These are phyloP conservation scores for Conus ventricosus DNA, from an alignment of 1,140 invertebrate species.

Conservation along the genomic window DNA sequence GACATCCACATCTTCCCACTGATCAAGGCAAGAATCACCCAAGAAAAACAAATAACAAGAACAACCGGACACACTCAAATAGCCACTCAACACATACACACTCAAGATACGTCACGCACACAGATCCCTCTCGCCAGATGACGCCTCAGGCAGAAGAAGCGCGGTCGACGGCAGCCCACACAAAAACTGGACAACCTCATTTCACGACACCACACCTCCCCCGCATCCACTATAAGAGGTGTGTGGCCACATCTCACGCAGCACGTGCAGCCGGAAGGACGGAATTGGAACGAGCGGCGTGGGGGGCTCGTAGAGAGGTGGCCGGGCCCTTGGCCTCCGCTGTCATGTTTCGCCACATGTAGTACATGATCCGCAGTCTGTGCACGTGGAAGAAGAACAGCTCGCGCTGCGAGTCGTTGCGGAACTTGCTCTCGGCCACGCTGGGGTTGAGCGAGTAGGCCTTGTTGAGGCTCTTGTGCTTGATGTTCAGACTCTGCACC, in stretches of 20 bases:
- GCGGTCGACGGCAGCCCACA: too few species aligned
- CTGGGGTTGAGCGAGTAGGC: conserved; percentile 57
- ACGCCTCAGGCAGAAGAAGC: too few species aligned
- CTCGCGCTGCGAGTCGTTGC: conserved; percentile 45
- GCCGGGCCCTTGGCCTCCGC: not conserved
- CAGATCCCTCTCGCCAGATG: too few species aligned
- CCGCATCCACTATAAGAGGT: too few species aligned
- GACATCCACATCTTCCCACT: too few species aligned
- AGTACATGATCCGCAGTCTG: conserved; percentile 52
- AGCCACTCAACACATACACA: too few species aligned
- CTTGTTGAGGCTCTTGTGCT: conserved; percentile 54
- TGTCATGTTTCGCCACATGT: conserved; percentile 52
- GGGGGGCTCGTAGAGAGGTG: not conserved
- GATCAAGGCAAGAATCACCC: too few species aligned
- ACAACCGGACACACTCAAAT: too few species aligned
- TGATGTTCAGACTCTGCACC: conserved; percentile 51
- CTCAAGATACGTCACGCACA: too few species aligned
- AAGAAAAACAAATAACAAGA: too few species aligned
- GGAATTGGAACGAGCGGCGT: not conserved
- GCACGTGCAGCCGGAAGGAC: not conserved
- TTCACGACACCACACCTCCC: too few species aligned
- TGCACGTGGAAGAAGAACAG: conserved; percentile 57
- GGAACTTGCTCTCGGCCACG: conserved; percentile 50
- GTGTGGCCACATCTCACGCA: not conserved
- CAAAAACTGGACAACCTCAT: too few species aligned